Percentiles rank a stretch among this genome's conserved stretches.
Conservation (phyloP, 2,888 invertebrate genomes). For the Drosophila diplacantha region DNA sequence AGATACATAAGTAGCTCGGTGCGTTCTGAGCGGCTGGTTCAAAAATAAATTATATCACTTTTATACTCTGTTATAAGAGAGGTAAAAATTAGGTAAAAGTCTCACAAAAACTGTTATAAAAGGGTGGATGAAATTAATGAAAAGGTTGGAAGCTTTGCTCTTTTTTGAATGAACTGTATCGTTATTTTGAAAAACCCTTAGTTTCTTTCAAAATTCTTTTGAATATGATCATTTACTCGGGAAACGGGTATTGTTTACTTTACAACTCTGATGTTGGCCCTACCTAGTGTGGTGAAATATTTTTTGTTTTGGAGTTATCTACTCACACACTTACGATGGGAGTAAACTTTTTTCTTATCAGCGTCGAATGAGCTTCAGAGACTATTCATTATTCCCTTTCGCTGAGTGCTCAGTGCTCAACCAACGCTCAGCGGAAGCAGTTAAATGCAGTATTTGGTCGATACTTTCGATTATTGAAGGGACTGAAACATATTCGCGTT, state of each 20-base stretch:
- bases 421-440: slow-evolving; percentile 60
- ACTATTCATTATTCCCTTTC: slow-evolving; percentile 49
- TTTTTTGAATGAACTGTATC: background rate
- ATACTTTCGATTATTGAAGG: slow-evolving; percentile 8
- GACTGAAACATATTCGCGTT: slow-evolving; percentile 24
- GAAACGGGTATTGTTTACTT: background rate
- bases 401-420: slow-evolving; percentile 53
- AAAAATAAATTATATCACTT: no score
- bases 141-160: no score
- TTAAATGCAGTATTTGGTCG: slow-evolving; percentile 38
- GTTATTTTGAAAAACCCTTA: background rate
- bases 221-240: no score
- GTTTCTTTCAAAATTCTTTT: no score
- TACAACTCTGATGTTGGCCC: slow-evolving; percentile 28
- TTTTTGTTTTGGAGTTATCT: slow-evolving; percentile 51
- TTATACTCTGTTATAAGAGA: no score
- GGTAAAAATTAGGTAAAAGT: no score
- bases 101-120: no score
- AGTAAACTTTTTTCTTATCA: slow-evolving; percentile 59
- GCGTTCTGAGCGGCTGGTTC: no score
- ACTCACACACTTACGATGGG: slow-evolving; percentile 25
- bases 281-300: slow-evolving; percentile 25
- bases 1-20: no score
- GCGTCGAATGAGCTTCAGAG: slow-evolving; percentile 28
- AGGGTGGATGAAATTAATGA: no score